phyloP scores from a whole-genome alignment of 1,140 invertebrate species.

The Ceratitis capitata region DNA sequence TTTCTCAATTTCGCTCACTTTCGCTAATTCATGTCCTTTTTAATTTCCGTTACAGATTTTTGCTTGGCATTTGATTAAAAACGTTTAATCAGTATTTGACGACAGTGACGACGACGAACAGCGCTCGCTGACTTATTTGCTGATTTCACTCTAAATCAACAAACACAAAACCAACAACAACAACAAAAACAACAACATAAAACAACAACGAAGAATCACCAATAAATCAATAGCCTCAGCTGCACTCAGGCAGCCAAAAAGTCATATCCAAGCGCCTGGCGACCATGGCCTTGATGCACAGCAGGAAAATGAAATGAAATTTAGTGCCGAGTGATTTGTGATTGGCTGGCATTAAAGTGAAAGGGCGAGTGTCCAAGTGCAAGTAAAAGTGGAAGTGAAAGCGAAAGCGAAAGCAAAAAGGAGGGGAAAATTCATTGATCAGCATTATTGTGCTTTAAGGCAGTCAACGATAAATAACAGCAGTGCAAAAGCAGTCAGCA shows the following conservation, averaged over 20 bases:
- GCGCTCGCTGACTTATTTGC: slow-evolving; percentile 19
- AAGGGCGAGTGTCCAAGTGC: no score
- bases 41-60: slow-evolving; percentile 25
- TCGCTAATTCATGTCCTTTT: slow-evolving; percentile 23
- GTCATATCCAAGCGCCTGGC: no score
- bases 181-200: no score
- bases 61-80: slow-evolving; percentile 10
- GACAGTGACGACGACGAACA: neutral
- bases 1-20: neutral
- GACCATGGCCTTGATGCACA: neutral
- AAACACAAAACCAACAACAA: neutral
- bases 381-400: neutral
- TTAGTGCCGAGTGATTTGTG: neutral
- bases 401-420: neutral
- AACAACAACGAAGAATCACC: no score
- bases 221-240: no score
- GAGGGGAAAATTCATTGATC: neutral
- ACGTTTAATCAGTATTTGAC: slow-evolving; percentile 15
- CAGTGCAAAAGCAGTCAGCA: neutral
- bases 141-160: neutral
- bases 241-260: no score
- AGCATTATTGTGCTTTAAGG: neutral
- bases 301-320: neutral
- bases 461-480: neutral
- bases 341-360: neutral